Percentiles rank a stretch among this genome's conserved stretches.
Evolutionary conservation across 2,113 vertebrate genomes (phyloP).

Genomic region (Pelmatolapia mariae): DNA sequence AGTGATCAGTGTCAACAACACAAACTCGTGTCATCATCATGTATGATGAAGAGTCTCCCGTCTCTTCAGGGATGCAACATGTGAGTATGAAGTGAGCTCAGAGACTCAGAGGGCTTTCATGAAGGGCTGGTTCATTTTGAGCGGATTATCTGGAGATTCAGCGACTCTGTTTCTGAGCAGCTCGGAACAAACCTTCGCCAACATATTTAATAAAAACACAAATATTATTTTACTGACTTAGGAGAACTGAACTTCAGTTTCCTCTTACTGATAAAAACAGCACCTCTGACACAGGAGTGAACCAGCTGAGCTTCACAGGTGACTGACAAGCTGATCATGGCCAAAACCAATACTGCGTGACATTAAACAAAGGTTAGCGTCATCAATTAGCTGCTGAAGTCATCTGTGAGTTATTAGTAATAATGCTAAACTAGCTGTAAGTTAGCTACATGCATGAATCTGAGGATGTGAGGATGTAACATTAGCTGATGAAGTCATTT

Average conservation of each 20-base stretch:
- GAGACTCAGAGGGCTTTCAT: background rate
- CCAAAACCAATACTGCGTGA: background rate
- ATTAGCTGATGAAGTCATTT: background rate
- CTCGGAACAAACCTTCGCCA: background rate
- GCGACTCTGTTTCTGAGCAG: background rate
- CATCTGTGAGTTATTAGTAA: background rate
- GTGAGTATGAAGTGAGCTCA: background rate
- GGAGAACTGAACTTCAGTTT: background rate
- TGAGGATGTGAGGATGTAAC: background rate
- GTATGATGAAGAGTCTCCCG: background rate
- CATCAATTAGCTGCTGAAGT: background rate
- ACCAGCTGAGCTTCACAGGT: background rate
- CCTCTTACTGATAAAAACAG: background rate
- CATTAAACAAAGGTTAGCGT: background rate
- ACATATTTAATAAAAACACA: background rate
- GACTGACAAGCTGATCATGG: background rate
- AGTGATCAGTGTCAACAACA: background rate
- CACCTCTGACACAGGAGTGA: background rate
- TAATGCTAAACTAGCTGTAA: background rate
- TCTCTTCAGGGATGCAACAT: background rate
- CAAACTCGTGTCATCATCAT: background rate
- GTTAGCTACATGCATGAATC: background rate
- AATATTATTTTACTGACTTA: background rate
- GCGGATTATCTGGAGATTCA: background rate
- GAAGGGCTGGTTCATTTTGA: background rate